phyloP scores from a whole-genome alignment of 2,888 invertebrate species.

The Agrotis exclamationis region DNA sequence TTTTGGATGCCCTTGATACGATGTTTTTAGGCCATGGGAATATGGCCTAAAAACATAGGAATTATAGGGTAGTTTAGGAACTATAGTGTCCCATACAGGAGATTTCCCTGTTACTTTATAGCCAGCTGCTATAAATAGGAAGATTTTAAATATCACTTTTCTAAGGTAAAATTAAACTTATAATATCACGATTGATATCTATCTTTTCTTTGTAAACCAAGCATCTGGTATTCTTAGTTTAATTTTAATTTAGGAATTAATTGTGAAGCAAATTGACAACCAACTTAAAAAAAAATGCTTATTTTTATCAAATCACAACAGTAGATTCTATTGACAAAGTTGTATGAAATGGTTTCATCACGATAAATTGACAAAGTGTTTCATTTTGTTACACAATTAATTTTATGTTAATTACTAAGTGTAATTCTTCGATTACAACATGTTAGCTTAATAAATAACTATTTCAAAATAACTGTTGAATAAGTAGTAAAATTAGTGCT shows the following conservation, averaged over 20 bases:
- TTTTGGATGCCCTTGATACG: too few relatives aligned
- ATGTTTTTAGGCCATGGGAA: too few relatives aligned
- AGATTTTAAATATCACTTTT: too few relatives aligned
- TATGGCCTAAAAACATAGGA: too few relatives aligned
- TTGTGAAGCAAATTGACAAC: background rate
- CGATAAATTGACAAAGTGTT: background rate
- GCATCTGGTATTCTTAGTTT: background rate
- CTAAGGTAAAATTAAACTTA: too few relatives aligned
- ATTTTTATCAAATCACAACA: background rate
- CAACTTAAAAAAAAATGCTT: background rate
- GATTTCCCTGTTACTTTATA: too few relatives aligned
- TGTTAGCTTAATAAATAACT: constrained; percentile 22
- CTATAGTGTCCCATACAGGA: too few relatives aligned
- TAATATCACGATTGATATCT: too few relatives aligned
- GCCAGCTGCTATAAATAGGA: too few relatives aligned
- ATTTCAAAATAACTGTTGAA: constrained; percentile 29
- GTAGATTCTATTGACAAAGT: too few relatives aligned
- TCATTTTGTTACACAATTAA: background rate
- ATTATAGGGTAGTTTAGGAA: too few relatives aligned
- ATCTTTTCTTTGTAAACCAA: too few relatives aligned
- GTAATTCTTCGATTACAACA: constrained; percentile 11
- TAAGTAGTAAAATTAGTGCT: constrained; percentile 28
- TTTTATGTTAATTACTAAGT: constrained; percentile 6
- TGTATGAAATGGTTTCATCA: background rate
- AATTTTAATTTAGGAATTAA: background rate